These are phyloP conservation scores for cat (Felis catus) DNA, from an alignment of 2,113 vertebrate species.

Conservation along the genomic window F.catus_Fca126_mat1.0 CM031417.1:97375501-97376000, in stretches of 20 bases:
- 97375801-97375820: neutral
- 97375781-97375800: neutral
- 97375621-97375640: neutral
- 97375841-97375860: neutral
- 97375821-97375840: neutral
- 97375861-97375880: neutral
- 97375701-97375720: neutral
- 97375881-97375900: neutral
- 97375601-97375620: neutral
- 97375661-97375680: neutral
- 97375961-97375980: too few species aligned
- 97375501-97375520: neutral
- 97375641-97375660: neutral
- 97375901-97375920: too few species aligned
- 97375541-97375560: neutral
- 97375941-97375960: too few species aligned
- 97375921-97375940: too few species aligned
- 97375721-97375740: neutral
- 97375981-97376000: too few species aligned
- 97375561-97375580: neutral
- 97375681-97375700: neutral
- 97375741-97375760: neutral
- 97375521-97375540: neutral
- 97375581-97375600: neutral
- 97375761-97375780: neutral